Percentiles rank a stretch among this genome's conserved stretches.
These are phyloP conservation scores for Melitaea cinxia DNA, from an alignment of 1,140 invertebrate species.

Conservation along the genomic window DNA sequence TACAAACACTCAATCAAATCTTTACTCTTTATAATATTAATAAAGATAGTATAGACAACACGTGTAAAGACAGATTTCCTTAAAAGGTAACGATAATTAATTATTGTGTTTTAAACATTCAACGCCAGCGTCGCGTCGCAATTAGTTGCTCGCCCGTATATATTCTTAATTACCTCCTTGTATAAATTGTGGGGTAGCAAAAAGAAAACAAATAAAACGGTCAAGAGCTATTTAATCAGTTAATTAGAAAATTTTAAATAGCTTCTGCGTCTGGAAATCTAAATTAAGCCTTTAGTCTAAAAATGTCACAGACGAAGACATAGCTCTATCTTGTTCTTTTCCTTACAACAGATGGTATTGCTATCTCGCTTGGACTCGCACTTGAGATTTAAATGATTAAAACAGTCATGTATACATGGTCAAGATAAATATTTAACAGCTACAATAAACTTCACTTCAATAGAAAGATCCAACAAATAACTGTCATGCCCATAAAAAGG, in stretches of 20 bases:
- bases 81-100: not conserved
- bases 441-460: not conserved
- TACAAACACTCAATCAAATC: too few relatives aligned
- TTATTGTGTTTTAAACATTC: not conserved
- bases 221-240: too few relatives aligned
- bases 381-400: too few relatives aligned
- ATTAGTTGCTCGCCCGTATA: constrained; percentile 15
- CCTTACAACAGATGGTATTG: too few relatives aligned
- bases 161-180: constrained; percentile 15
- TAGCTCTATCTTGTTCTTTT: too few relatives aligned
- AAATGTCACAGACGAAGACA: not conserved
- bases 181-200: constrained; percentile 7
- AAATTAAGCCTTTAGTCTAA: not conserved
- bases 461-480: not conserved
- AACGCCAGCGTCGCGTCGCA: constrained; percentile 7
- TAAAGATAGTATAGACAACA: too few relatives aligned
- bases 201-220: constrained; percentile 4
- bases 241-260: not conserved
- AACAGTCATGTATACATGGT: too few relatives aligned
- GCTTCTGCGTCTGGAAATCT: constrained; percentile 1
- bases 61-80: not conserved
- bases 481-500: not conserved
- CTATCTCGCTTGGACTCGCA: too few relatives aligned
- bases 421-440: too few relatives aligned
- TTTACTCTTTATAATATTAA: too few relatives aligned